Conservation (phyloP, 2,797 vertebrate genomes). For the Anisognathus igniventris region DNA sequence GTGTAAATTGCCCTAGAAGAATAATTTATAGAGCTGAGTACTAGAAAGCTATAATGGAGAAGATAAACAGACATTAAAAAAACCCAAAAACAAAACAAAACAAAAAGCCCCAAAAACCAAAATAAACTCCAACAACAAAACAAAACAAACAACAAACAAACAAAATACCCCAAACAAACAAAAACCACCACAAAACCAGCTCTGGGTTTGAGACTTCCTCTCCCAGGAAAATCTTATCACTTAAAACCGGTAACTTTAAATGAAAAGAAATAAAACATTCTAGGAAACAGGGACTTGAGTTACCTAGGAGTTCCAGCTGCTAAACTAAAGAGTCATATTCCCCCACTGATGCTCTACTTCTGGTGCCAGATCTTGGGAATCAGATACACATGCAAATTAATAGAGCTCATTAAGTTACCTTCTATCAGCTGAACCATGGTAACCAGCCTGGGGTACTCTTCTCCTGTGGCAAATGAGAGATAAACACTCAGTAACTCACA, state of each 20-base stretch:
- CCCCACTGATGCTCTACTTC: not conserved
- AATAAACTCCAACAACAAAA: too few relatives aligned
- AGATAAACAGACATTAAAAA: not conserved
- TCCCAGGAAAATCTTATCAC: not conserved
- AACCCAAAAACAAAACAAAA: not conserved
- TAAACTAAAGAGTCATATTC: not conserved
- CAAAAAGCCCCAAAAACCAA: too few relatives aligned
- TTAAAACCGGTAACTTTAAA: not conserved
- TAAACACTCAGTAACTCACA: not conserved
- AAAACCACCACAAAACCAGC: not conserved
- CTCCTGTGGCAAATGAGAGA: not conserved
- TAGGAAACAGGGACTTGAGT: not conserved
- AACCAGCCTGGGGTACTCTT: not conserved
- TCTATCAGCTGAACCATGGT: slow-evolving; percentile 18
- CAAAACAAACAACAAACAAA: not conserved
- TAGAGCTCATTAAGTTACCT: slow-evolving; percentile 39
- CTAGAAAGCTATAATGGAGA: not conserved
- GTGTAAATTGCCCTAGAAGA: not conserved
- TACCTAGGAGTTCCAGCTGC: not conserved
- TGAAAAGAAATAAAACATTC: not conserved
- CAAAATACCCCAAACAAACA: not conserved
- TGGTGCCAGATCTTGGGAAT: slow-evolving; percentile 22
- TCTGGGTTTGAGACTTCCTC: not conserved
- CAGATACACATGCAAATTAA: slow-evolving; percentile 30
- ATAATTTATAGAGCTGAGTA: not conserved